Conservation (phyloP, 2,797 vertebrate genomes). For the Platyrinchus mystaceus region DNA sequence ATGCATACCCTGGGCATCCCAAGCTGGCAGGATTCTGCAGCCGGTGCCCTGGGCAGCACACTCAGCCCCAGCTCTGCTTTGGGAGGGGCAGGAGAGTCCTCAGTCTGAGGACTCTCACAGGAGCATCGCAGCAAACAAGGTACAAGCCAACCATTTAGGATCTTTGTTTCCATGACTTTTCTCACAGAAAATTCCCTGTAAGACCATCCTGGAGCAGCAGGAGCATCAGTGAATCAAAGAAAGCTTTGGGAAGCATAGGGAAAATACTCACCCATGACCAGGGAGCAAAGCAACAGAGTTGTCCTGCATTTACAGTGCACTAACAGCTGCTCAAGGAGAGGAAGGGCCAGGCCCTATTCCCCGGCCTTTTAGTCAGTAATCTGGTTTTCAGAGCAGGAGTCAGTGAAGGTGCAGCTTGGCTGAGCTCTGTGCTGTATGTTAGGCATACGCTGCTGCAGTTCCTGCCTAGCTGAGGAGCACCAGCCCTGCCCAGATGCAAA, state of each 20-base stretch:
- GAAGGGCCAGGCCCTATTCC: not conserved
- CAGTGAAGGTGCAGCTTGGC: not conserved
- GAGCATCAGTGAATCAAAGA: not conserved
- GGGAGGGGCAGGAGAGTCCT: rapidly evolving
- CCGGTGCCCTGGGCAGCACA: rapidly evolving
- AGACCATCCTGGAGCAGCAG: not conserved
- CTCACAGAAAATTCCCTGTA: not conserved
- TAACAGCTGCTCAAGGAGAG: not conserved
- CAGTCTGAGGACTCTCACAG: not conserved
- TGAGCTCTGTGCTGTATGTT: rapidly evolving
- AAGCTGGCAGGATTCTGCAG: rapidly evolving
- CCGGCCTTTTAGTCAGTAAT: not conserved
- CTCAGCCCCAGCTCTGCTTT: rapidly evolving
- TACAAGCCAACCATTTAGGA: not conserved
- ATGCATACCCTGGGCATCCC: not conserved
- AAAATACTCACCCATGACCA: not conserved
- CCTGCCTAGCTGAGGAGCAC: not conserved
- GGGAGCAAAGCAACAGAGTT: not conserved
- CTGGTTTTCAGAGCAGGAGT: not conserved
- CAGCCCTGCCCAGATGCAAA: not conserved
- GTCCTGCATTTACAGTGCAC: rapidly evolving
- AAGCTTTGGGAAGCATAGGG: not conserved
- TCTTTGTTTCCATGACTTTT: not conserved
- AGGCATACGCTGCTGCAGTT: not conserved
- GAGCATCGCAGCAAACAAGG: not conserved